A percentile compares a stretch with the other conserved stretches of the same genome.
Evolutionary conservation across 2,888 invertebrate species (phyloP).

Genomic region (Microctonus aethiopoides): DNA sequence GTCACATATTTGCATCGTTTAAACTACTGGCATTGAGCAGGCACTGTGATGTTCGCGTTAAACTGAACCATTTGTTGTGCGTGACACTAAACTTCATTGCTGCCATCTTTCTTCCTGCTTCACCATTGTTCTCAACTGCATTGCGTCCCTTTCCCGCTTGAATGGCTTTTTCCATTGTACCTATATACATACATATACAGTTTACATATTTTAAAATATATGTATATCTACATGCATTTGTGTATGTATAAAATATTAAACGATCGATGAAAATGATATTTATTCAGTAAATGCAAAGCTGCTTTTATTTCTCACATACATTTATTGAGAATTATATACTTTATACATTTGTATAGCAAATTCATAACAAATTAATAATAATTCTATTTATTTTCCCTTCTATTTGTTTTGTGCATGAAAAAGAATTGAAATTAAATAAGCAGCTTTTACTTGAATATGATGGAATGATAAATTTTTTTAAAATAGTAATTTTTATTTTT

Average conservation of each 20-base stretch:
- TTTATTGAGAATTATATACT: constrained; percentile 30
- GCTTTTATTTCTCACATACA: constrained; percentile 44
- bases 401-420: background rate
- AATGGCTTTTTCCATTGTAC: constrained; percentile 3
- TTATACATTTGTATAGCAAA: background rate
- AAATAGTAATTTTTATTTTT: no score
- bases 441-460: no score
- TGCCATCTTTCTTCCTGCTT: constrained; percentile 37
- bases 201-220: constrained; percentile 30
- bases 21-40: constrained; percentile 41
- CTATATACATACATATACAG: constrained; percentile 8
- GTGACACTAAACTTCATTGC: constrained; percentile 43
- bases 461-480: no score
- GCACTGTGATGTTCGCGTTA: constrained; percentile 41
- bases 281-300: constrained; percentile 45
- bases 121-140: constrained; percentile 12
- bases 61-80: constrained; percentile 42
- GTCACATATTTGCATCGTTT: constrained; percentile 33
- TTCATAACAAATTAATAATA: background rate
- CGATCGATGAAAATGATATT: constrained; percentile 52
- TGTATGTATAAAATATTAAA: constrained; percentile 20
- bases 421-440: no score
- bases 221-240: no score
- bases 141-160: constrained; percentile 14
- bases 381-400: background rate